Conservation (phyloP, 1,140 invertebrate genomes). For the Pachypeltis micranthus region DNA sequence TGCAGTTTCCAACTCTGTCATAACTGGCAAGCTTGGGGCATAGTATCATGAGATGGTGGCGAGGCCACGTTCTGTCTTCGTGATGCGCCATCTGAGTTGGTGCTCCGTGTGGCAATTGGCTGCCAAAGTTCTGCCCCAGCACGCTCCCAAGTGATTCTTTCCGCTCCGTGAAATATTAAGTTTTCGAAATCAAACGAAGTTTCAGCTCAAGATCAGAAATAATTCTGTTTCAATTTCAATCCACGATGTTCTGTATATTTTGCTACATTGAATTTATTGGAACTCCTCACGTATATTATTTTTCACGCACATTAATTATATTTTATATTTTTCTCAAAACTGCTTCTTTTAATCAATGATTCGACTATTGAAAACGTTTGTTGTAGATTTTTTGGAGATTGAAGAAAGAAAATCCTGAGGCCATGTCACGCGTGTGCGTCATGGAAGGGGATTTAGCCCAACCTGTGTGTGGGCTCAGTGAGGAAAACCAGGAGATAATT, state of each 20-base stretch:
- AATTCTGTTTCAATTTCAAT: not conserved
- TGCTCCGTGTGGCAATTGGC: too few species aligned
- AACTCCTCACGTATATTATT: not conserved
- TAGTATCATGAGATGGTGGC: too few species aligned
- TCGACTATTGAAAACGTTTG: not conserved
- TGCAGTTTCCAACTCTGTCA: too few species aligned
- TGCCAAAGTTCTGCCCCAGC: too few species aligned
- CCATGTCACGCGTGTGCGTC: slow-evolving; percentile 46
- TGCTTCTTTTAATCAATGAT: not conserved
- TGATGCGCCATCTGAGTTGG: too few species aligned
- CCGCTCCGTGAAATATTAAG: too few species aligned
- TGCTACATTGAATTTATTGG: not conserved
- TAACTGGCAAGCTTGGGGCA: too few species aligned
- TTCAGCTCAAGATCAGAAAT: not conserved
- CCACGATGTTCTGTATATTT: not conserved
- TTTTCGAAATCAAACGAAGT: too few species aligned
- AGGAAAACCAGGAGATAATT: slow-evolving; percentile 45
- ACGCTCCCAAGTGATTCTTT: too few species aligned
- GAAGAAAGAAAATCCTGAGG: slow-evolving; percentile 36
- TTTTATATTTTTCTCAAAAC: not conserved
- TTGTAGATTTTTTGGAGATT: slow-evolving; percentile 46
- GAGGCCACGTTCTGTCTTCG: too few species aligned
- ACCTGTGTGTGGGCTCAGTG: slow-evolving; percentile 52
- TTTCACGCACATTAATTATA: too few species aligned
- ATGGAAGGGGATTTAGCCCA: slow-evolving; percentile 54